These are phyloP conservation scores for Rhea pennata DNA, from an alignment of 2,113 vertebrate species.

Conservation along the genomic window DNA sequence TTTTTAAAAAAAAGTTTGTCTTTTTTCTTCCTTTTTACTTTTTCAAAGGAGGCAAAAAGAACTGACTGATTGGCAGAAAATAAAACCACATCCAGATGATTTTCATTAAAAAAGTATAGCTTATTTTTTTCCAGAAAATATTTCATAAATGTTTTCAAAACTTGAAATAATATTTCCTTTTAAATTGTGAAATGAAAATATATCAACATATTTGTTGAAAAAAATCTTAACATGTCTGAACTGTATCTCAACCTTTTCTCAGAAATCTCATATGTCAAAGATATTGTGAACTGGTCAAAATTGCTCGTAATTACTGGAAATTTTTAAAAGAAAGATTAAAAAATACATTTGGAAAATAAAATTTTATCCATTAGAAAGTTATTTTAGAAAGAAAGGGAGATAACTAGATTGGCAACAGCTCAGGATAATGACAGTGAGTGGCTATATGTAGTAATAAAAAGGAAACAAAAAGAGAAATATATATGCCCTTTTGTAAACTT, in stretches of 20 bases:
- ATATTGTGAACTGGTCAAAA: not conserved
- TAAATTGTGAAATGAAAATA: not conserved
- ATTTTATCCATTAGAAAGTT: not conserved
- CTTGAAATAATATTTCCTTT: not conserved
- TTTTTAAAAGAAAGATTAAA: not conserved
- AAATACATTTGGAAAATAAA: not conserved
- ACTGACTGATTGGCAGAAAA: not conserved
- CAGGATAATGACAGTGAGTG: not conserved
- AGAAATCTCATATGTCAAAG: too few species aligned
- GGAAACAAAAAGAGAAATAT: accelerated
- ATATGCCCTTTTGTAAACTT: not conserved
- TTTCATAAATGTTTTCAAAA: not conserved
- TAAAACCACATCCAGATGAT: not conserved
- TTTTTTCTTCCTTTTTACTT: not conserved
- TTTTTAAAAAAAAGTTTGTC: not conserved
- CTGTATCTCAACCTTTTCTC: not conserved
- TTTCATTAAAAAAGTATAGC: not conserved
- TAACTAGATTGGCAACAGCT: not conserved
- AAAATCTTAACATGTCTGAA: not conserved
- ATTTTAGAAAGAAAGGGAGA: not conserved
- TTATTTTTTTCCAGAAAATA: not conserved
- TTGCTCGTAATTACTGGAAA: not conserved
- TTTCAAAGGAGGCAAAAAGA: not conserved
- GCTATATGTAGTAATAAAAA: not conserved
- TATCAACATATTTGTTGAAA: not conserved